Percentiles rank a stretch among this genome's conserved stretches.
Conservation (phyloP, 1,140 invertebrate genomes). For the Caenorhabditis remanei region DNA sequence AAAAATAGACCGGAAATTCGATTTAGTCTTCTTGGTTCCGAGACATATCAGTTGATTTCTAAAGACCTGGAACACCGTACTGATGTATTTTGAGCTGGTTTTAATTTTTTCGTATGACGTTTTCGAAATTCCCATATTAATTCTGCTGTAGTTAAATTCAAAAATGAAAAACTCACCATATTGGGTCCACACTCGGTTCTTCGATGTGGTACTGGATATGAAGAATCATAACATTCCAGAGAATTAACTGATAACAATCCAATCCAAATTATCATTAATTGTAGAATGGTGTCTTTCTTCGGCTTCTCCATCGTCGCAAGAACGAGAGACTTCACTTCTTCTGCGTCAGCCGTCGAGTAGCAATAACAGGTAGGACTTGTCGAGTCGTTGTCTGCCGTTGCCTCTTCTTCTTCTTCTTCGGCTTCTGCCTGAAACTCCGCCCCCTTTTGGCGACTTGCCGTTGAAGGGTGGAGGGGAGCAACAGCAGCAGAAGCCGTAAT, state of each 20-base stretch:
- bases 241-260: background rate
- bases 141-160: background rate
- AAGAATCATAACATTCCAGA: constrained; percentile 57
- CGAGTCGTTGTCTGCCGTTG: background rate
- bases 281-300: constrained; percentile 54
- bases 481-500: constrained; percentile 44
- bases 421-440: background rate
- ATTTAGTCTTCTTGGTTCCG: too few species aligned
- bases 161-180: constrained; percentile 41
- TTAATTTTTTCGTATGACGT: too few species aligned
- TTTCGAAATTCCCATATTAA: background rate
- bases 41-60: too few species aligned
- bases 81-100: constrained; percentile 2
- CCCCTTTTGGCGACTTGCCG: constrained; percentile 47
- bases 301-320: constrained; percentile 44
- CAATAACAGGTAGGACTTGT: constrained; percentile 41
- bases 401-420: background rate
- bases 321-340: constrained; percentile 50
- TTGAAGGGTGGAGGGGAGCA: background rate
- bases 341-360: constrained; percentile 53
- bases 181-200: constrained; percentile 30
- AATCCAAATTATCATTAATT: constrained; percentile 27
- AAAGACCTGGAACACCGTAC: too few species aligned
- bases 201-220: constrained; percentile 50
- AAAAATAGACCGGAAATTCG: constrained; percentile 6